These are phyloP conservation scores for Polyergus mexicanus DNA, from an alignment of 1,140 invertebrate genomes.

Conservation along the genomic window DNA sequence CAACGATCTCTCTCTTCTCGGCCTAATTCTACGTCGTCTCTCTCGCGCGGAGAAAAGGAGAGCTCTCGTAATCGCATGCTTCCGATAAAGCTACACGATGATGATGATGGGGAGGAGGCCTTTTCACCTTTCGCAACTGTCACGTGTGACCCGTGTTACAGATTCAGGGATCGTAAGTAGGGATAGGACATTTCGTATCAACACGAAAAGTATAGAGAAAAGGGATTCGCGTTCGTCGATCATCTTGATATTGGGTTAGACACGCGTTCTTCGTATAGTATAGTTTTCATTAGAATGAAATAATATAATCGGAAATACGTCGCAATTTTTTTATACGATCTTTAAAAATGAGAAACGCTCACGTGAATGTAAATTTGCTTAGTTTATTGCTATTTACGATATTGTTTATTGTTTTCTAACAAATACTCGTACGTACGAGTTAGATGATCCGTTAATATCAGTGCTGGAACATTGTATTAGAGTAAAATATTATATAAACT, in stretches of 20 bases:
- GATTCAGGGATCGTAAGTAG: constrained; percentile 53
- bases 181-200: not conserved
- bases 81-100: constrained; percentile 71
- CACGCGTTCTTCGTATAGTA: too few relatives aligned
- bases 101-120: constrained; percentile 45
- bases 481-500: constrained; percentile 1
- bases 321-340: not conserved
- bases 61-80: constrained; percentile 63
- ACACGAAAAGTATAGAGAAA: not conserved
- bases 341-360: too few relatives aligned
- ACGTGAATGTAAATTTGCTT: not conserved
- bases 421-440: not conserved
- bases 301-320: not conserved
- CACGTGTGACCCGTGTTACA: constrained; percentile 69
- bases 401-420: not conserved
- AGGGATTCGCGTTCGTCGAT: constrained; percentile 27
- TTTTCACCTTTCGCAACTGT: constrained; percentile 68
- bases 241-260: constrained; percentile 23
- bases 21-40: constrained; percentile 67
- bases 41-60: constrained; percentile 33
- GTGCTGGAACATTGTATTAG: not conserved
- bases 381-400: not conserved
- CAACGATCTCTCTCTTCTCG: constrained; percentile 71
- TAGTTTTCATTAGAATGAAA: not conserved
- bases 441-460: not conserved